Percentiles rank a stretch among this genome's conserved stretches.
Conservation (phyloP, 1,140 invertebrate genomes). For the Microplitis mediator region DNA sequence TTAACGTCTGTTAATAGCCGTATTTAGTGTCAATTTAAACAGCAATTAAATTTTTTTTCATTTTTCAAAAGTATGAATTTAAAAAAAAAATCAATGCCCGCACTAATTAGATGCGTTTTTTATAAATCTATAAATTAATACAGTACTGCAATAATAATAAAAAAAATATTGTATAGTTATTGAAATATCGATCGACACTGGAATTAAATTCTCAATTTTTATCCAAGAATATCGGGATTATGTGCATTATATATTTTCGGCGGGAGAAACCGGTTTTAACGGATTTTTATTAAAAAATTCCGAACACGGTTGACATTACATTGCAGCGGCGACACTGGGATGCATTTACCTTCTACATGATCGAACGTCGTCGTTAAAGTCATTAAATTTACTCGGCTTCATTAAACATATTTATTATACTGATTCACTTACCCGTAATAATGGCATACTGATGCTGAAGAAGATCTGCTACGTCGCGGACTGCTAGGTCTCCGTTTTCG, state of each 20-base stretch:
- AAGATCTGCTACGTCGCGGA: conserved; percentile 82
- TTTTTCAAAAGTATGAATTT: neutral
- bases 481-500: conserved; percentile 66
- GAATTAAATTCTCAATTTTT: neutral
- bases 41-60: neutral
- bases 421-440: conserved; percentile 73
- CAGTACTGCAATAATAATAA: no score
- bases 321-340: no score
- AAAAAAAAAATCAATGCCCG: neutral
- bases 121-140: no score
- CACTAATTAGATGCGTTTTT: no score
- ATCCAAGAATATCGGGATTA: conserved; percentile 1
- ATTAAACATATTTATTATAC: neutral
- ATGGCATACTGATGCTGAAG: conserved; percentile 86
- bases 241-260: neutral
- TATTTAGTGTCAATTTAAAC: neutral
- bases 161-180: no score
- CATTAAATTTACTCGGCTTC: neutral
- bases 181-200: no score
- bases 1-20: neutral
- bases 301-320: neutral
- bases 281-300: conserved; percentile 36
- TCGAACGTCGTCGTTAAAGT: neutral
- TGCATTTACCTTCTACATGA: no score
- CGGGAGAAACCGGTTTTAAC: conserved; percentile 46